phyloP scores from a whole-genome alignment of 2,888 invertebrate genomes.

The Osmoderma eremita region DNA sequence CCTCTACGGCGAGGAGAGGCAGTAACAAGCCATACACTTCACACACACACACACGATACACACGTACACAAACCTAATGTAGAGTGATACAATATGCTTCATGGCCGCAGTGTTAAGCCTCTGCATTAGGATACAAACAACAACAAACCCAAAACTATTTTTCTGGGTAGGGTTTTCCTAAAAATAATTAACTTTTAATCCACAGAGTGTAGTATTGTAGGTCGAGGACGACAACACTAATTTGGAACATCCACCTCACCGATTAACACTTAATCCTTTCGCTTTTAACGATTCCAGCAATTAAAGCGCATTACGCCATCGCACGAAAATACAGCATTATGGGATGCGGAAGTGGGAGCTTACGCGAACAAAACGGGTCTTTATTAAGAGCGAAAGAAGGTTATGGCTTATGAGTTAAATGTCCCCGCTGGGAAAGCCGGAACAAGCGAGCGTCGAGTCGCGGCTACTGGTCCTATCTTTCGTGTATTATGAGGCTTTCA shows the following conservation, averaged over 20 bases:
- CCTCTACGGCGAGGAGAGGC: too few relatives aligned
- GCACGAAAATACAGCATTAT: neutral
- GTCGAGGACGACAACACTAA: too few relatives aligned
- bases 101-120: too few relatives aligned
- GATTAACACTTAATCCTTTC: neutral
- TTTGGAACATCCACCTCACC: neutral
- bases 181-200: too few relatives aligned
- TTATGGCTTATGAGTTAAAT: conserved; percentile 36
- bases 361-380: conserved; percentile 19
- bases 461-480: neutral
- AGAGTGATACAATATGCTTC: too few relatives aligned
- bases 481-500: conserved; percentile 6
- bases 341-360: neutral
- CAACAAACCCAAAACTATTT: too few relatives aligned
- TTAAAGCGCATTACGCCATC: conserved; percentile 5
- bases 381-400: conserved; percentile 33
- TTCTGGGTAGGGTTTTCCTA: too few relatives aligned
- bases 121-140: too few relatives aligned
- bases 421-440: conserved; percentile 10
- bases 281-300: conserved; percentile 3
- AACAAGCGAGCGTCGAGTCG: neutral
- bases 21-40: too few relatives aligned
- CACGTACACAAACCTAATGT: too few relatives aligned
- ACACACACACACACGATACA: too few relatives aligned
- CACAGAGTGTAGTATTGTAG: too few relatives aligned